These are phyloP conservation scores for Orthosia incerta DNA, from an alignment of 2,888 invertebrate species.

Conservation along the genomic window DNA sequence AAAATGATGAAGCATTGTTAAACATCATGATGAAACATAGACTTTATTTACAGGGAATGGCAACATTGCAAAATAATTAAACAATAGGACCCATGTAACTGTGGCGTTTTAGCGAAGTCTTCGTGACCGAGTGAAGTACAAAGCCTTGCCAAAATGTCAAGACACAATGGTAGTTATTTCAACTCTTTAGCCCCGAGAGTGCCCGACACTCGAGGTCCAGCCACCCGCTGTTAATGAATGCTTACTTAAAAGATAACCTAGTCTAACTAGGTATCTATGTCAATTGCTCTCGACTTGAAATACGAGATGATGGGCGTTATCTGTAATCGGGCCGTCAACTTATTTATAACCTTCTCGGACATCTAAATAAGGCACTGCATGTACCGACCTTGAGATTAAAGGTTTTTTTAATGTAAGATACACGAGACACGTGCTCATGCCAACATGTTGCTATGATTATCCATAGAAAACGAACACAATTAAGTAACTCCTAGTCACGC, in stretches of 20 bases:
- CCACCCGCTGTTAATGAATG: slow-evolving; percentile 71
- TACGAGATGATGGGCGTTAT: slow-evolving; percentile 60
- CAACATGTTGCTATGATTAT: slow-evolving; percentile 12
- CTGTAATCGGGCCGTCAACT: slow-evolving; percentile 43
- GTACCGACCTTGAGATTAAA: slow-evolving; percentile 32
- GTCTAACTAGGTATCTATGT: slow-evolving; percentile 64
- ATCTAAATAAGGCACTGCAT: slow-evolving; percentile 35
- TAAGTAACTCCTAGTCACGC: slow-evolving; percentile 16
- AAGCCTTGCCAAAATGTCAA: slow-evolving; percentile 73
- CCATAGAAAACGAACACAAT: slow-evolving; percentile 13
- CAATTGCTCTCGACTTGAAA: slow-evolving; percentile 57
- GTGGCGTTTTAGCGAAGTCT: slow-evolving; percentile 68
- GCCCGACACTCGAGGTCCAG: slow-evolving; percentile 69
- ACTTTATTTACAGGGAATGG: slow-evolving; percentile 72
- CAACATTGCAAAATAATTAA: slow-evolving; percentile 70
- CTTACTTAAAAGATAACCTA: slow-evolving; percentile 73
- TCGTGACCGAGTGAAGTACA: slow-evolving; percentile 80
- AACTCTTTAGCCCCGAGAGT: slow-evolving; percentile 61
- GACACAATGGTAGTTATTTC: slow-evolving; percentile 49
- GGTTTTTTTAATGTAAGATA: slow-evolving; percentile 1
- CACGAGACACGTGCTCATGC: slow-evolving; percentile 11
- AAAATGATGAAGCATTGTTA: slow-evolving; percentile 16
- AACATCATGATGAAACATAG: slow-evolving; percentile 38
- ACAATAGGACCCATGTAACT: slow-evolving; percentile 67
- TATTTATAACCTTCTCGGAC: slow-evolving; percentile 33